Percentiles rank a stretch among this genome's conserved stretches.
Conservation (phyloP, 1,140 invertebrate genomes). For the Magallana angulata region DNA sequence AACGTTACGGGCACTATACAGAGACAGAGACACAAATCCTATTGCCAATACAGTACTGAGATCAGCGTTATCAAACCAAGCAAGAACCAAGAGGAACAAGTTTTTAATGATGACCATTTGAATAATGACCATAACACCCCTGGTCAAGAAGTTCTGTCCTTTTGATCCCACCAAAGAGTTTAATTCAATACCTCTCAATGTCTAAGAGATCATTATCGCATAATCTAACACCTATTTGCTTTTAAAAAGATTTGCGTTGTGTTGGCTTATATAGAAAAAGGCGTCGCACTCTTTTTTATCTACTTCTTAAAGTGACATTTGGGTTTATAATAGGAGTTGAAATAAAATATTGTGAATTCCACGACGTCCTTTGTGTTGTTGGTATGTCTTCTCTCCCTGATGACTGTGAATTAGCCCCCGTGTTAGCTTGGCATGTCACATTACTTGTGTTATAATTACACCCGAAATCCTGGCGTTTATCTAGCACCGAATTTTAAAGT, state of each 20-base stretch:
- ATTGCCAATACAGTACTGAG: too few species aligned
- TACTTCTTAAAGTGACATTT: background rate
- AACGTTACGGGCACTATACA: background rate
- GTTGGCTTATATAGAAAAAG: background rate
- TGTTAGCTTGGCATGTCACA: conserved; percentile 7
- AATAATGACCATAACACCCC: background rate
- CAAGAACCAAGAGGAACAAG: background rate
- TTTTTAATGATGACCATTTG: background rate
- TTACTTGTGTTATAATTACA: background rate
- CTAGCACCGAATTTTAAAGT: background rate
- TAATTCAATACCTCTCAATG: background rate
- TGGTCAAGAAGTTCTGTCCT: background rate
- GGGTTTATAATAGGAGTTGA: background rate
- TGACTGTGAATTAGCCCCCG: background rate
- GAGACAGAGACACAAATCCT: background rate
- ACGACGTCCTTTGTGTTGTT: background rate
- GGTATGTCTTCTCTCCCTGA: background rate
- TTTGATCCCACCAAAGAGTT: background rate
- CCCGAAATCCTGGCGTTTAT: background rate
- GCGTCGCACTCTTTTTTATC: background rate
- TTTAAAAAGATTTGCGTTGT: conserved; percentile 13
- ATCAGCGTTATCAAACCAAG: background rate
- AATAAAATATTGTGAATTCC: background rate
- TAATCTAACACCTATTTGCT: conserved; percentile 31
- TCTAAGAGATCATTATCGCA: background rate